Conservation (phyloP, 2,888 invertebrate species). For the Trachelus tabidus region DNA sequence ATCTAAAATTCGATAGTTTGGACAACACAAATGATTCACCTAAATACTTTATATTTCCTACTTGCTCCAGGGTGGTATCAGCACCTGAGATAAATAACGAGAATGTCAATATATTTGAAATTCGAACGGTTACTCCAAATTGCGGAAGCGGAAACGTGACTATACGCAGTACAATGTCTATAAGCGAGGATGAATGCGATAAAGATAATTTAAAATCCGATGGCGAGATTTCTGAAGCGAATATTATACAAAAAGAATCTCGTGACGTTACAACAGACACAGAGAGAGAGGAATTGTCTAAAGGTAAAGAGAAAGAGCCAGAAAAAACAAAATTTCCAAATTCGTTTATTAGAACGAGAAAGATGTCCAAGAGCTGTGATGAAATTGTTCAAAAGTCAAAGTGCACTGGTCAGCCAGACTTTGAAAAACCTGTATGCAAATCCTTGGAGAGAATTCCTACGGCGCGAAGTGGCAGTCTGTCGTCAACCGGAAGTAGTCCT, state of each 20-base stretch:
- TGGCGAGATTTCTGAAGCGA: conserved; percentile 3
- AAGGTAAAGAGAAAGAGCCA: background rate
- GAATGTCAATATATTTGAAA: conserved; percentile 33
- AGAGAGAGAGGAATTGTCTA: background rate
- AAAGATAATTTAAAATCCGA: conserved; percentile 7
- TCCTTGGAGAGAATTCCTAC: conserved; percentile 36
- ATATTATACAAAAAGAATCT: background rate
- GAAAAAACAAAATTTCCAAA: conserved; percentile 42
- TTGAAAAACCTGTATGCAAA: conserved; percentile 24
- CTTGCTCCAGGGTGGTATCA: conserved; percentile 46
- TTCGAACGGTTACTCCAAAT: conserved; percentile 30
- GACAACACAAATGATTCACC: conserved; percentile 26
- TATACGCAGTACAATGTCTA: conserved; percentile 44
- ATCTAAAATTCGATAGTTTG: conserved; percentile 26
- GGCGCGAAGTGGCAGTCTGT: background rate
- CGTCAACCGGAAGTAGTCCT: background rate
- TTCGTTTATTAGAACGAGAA: conserved; percentile 44
- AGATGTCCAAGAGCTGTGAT: conserved; percentile 29
- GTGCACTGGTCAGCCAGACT: background rate
- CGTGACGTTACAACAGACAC: background rate
- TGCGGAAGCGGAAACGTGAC: conserved; percentile 30
- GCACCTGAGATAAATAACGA: conserved; percentile 50
- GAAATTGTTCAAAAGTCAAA: conserved; percentile 18
- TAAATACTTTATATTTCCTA: conserved; percentile 49
- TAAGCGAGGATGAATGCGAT: conserved; percentile 34